Evolutionary conservation across 2,113 vertebrate species (phyloP).

Genomic region (Peromyscus californicus): DNA sequence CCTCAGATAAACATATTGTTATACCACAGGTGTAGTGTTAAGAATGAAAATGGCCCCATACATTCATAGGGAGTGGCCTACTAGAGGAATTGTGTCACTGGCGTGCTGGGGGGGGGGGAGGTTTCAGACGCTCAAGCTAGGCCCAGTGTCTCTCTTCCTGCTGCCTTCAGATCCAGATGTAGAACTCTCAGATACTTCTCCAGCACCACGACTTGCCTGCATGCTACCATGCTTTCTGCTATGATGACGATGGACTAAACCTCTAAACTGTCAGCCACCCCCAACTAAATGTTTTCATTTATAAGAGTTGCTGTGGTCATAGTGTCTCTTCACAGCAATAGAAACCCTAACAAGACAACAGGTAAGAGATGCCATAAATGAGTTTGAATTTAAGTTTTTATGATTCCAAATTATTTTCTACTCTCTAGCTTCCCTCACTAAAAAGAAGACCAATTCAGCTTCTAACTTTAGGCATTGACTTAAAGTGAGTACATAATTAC

Average conservation of each 20-base stretch:
- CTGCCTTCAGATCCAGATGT: background rate
- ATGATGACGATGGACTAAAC: background rate
- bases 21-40: background rate
- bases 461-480: slow-evolving; percentile 23
- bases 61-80: background rate
- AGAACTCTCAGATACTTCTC: background rate
- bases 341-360: background rate
- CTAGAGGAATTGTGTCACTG: background rate
- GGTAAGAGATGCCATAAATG: background rate
- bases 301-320: background rate
- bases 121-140: background rate
- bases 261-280: background rate
- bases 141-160: background rate
- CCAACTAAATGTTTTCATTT: background rate
- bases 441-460: slow-evolving; percentile 26
- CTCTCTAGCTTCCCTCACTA: background rate
- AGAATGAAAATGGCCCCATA: background rate
- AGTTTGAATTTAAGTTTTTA: background rate
- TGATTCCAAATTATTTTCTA: background rate
- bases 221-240: background rate
- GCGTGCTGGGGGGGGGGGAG: too few relatives aligned
- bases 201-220: background rate
- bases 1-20: background rate
- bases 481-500: slow-evolving; percentile 33
- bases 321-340: background rate